Evolutionary conservation across 64 coral and sea anemone genomes (phyloP).

Genomic region (Montipora cactus): DNA sequence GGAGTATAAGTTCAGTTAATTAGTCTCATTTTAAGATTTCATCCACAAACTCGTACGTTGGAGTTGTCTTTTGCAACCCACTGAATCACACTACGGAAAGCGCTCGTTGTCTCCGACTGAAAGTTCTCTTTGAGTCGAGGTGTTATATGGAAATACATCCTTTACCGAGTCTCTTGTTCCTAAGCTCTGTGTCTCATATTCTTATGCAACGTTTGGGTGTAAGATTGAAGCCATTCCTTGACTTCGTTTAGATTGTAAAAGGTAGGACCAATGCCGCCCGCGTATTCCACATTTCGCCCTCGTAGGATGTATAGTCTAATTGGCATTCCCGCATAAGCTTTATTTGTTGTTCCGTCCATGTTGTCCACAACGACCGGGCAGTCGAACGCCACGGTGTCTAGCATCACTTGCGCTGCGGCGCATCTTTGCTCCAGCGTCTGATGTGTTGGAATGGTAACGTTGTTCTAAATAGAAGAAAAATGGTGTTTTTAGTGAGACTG

Average conservation of each 20-base stretch:
- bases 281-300: conserved; percentile 41
- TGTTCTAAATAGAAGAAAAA: conserved; percentile 50
- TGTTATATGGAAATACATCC: background rate
- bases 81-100: too few species aligned
- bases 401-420: conserved; percentile 59
- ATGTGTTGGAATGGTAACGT: conserved; percentile 62
- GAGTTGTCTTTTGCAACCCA: background rate
- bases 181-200: conserved; percentile 27
- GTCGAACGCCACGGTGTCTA: conserved; percentile 29
- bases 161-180: background rate
- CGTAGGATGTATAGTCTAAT: conserved; percentile 67
- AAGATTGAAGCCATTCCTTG: conserved; percentile 48
- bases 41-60: background rate
- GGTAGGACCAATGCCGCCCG: conserved; percentile 68
- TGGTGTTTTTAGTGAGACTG: too few species aligned
- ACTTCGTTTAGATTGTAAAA: conserved; percentile 75
- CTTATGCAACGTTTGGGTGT: background rate
- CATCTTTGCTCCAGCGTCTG: conserved; percentile 75
- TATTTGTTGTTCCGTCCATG: conserved; percentile 65
- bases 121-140: too few species aligned
- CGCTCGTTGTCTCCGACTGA: too few species aligned
- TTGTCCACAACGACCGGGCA: conserved; percentile 78
- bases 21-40: background rate
- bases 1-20: background rate
- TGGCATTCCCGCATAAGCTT: conserved; percentile 66